These are phyloP conservation scores for Drosophila paracracens DNA, from an alignment of 2,888 invertebrate genomes.

Conservation along the genomic window DNA sequence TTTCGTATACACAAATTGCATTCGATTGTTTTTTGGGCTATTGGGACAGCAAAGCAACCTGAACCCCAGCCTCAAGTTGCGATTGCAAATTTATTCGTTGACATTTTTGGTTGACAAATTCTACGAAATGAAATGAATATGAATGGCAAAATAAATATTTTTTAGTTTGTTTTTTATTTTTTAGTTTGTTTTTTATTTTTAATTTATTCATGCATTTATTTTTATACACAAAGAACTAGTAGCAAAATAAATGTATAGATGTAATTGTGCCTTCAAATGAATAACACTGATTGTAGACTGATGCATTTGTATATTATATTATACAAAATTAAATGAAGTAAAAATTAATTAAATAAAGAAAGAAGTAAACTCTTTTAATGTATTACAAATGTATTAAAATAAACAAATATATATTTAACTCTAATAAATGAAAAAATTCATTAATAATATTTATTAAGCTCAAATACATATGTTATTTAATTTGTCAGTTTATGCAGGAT, in stretches of 20 bases:
- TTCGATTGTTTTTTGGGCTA: constrained; percentile 27
- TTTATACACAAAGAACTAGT: neutral
- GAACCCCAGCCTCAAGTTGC: constrained; percentile 20
- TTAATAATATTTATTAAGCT: neutral
- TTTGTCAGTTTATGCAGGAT: neutral
- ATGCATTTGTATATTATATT: neutral
- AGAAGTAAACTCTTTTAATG: neutral
- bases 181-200: neutral
- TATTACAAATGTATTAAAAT: neutral
- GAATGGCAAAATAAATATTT: neutral
- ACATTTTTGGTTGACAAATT: constrained; percentile 14
- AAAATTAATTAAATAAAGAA: neutral
- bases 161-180: neutral
- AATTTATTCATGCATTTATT: neutral
- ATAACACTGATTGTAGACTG: neutral
- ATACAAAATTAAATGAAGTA: neutral
- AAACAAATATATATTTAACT: neutral
- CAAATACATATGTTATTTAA: neutral
- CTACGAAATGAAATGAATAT: neutral
- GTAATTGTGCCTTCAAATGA: neutral
- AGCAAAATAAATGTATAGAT: neutral
- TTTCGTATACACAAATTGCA: constrained; percentile 41
- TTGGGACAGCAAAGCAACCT: constrained; percentile 20
- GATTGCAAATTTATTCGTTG: constrained; percentile 37
- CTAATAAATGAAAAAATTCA: neutral